These are phyloP conservation scores for Anarhynchus alexandrinus DNA, from an alignment of 2,113 vertebrate genomes.

Conservation along the genomic window DNA sequence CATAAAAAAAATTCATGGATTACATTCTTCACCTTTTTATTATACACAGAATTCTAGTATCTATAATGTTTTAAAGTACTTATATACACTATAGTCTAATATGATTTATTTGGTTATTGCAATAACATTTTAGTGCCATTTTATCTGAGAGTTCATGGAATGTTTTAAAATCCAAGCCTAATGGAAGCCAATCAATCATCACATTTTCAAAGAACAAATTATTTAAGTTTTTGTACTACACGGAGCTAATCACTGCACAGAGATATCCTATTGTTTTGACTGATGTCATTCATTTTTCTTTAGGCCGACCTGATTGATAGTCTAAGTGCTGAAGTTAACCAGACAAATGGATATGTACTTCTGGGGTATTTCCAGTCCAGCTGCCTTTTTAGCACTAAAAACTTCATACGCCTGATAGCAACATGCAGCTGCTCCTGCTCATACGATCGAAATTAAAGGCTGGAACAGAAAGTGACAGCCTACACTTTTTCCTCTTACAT, in stretches of 20 bases:
- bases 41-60: conserved; percentile 70
- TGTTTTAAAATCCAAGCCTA: conserved; percentile 76
- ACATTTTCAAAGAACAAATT: conserved; percentile 75
- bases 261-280: conserved; percentile 75
- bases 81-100: conserved; percentile 63
- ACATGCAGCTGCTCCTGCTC: conserved; percentile 67
- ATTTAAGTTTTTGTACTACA: conserved; percentile 74
- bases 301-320: conserved; percentile 62
- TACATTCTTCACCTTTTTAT: conserved; percentile 74
- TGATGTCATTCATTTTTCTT: conserved; percentile 75
- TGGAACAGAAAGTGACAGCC: conserved; percentile 50
- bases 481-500: conserved; percentile 61
- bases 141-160: conserved; percentile 76
- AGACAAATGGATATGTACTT: conserved; percentile 69
- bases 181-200: conserved; percentile 81
- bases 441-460: conserved; percentile 53
- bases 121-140: conserved; percentile 76
- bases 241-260: conserved; percentile 65
- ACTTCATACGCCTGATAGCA: conserved; percentile 50
- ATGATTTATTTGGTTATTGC: conserved; percentile 74
- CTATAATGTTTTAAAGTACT: conserved; percentile 75
- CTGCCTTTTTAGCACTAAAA: conserved; percentile 72
- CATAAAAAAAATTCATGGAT: conserved; percentile 17
- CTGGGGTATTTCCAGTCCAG: conserved; percentile 67
- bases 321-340: conserved; percentile 70